A percentile compares a stretch with the other conserved stretches of the same genome.
These are phyloP conservation scores for Campoplex capitator DNA, from an alignment of 2,888 invertebrate species.

Conservation along the genomic window DNA sequence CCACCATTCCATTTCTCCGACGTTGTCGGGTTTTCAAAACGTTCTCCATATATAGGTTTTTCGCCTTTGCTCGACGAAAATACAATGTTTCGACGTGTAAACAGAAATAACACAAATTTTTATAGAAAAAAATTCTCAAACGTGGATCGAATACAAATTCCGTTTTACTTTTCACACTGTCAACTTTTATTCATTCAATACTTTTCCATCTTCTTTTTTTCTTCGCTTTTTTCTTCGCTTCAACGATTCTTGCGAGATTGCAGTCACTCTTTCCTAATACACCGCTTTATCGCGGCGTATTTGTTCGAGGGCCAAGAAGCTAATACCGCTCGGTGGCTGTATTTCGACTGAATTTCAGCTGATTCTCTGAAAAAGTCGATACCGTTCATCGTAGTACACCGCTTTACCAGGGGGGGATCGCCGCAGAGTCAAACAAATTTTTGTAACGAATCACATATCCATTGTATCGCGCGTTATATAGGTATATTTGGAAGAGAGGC, in stretches of 20 bases:
- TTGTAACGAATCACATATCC: background rate
- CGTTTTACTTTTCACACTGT: background rate
- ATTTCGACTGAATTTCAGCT: no score
- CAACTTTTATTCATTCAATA: background rate
- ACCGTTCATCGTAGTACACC: no score
- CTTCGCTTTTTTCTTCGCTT: no score
- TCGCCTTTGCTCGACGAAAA: background rate
- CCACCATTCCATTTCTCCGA: conserved; percentile 3
- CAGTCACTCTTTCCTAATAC: no score
- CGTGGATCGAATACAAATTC: background rate
- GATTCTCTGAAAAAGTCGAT: no score
- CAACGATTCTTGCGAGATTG: no score
- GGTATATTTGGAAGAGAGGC: background rate
- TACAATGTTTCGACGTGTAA: background rate
- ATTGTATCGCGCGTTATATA: background rate
- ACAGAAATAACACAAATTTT: conserved; percentile 1
- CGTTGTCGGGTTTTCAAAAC: conserved; percentile 25
- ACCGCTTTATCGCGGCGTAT: no score
- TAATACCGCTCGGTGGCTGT: no score
- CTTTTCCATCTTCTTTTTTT: no score
- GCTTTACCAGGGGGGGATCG: no score
- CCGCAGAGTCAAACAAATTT: background rate
- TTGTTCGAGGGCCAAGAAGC: no score
- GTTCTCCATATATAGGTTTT: conserved; percentile 7
- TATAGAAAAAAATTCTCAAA: background rate